Base-by-base conservation (phyloP, 2,797 vertebrate genomes). In the Aplochiton taeniatus region DNA sequence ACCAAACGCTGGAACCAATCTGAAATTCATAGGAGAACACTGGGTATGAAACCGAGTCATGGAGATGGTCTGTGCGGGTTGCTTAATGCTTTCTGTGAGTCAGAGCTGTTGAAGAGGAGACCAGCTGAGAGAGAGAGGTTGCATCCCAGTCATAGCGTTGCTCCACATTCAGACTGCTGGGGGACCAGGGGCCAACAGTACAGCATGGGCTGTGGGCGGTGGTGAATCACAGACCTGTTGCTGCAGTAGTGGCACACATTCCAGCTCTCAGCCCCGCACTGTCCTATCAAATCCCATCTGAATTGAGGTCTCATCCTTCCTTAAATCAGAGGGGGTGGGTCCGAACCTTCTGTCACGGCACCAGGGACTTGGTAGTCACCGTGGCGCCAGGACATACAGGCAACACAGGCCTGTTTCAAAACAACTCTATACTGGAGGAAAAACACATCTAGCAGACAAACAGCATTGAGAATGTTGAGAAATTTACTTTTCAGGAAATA, bases 61-160 rank as follows among this genome's bases (percentile, higher is more conserved):
- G 66, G 61, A 81, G 72, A 59, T 81, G 67, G 75, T 57, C 76
- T 66, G 73, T 63, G 81, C 85, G 71, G 83, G 84, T 53, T 86
- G 85, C 76, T 77, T 84, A 82, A 75, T 82, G 76, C 74, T 72
- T 73, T 68, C 65, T 68, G 70, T 91, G 90, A 90, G 81, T 91
- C 88, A 89, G 77, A 77, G 74, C 75, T 80, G 81, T 70, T 86
- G 84, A 88, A 83, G 88, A 87, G 86, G 88, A 86, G 83, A 82
- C 85, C 63, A 85, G 80, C 59, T 73, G 82, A 83, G 69, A 84
- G 82, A 83, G 69, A 84, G 64, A 86, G 85, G 87, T 84, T 82
- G 81, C 71, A 79, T 88, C 82, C 87, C 83, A 80, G 85, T 86
- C 84, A 83, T 82, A 74, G 73, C 79, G 80, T 67, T 82, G 85